Conservation (phyloP, 1,140 invertebrate species). For the Goniozus legneri region DNA sequence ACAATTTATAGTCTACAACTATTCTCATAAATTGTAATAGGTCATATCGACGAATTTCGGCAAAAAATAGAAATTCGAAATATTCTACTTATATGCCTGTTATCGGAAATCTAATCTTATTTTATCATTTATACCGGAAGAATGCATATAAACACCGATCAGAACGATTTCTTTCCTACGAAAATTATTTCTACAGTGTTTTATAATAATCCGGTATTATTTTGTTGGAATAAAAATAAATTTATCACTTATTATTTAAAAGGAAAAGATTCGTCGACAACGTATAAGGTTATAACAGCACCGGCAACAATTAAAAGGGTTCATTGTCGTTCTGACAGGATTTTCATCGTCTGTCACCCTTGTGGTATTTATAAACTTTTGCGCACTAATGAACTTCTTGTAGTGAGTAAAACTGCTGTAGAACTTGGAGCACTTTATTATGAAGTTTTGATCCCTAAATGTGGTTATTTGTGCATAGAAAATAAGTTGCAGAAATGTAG, state of each 20-base stretch:
- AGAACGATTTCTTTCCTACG: constrained; percentile 13
- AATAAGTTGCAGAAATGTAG: constrained; percentile 31
- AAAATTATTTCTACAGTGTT: constrained; percentile 31
- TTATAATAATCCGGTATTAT: constrained; percentile 31
- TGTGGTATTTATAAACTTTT: constrained; percentile 38
- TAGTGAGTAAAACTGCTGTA: constrained; percentile 32
- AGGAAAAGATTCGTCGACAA: background rate
- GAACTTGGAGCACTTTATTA: constrained; percentile 29
- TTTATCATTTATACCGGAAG: constrained; percentile 5
- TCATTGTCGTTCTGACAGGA: constrained; percentile 27
- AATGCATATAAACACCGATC: constrained; percentile 27
- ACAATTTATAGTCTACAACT: no score
- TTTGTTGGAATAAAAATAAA: constrained; percentile 32
- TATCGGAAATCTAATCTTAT: no score
- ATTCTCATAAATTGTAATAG: no score
- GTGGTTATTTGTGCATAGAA: constrained; percentile 25
- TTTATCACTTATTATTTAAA: constrained; percentile 28
- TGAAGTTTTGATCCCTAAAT: constrained; percentile 21
- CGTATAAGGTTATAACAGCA: constrained; percentile 15
- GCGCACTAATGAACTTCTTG: constrained; percentile 18
- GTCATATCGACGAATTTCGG: no score
- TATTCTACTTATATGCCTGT: constrained; percentile 11
- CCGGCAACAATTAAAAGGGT: constrained; percentile 32
- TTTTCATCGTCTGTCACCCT: constrained; percentile 37
- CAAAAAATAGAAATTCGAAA: no score